Evolutionary conservation across 2,797 vertebrate genomes (phyloP).

Genomic region (Gastrophryne carolinensis): DNA sequence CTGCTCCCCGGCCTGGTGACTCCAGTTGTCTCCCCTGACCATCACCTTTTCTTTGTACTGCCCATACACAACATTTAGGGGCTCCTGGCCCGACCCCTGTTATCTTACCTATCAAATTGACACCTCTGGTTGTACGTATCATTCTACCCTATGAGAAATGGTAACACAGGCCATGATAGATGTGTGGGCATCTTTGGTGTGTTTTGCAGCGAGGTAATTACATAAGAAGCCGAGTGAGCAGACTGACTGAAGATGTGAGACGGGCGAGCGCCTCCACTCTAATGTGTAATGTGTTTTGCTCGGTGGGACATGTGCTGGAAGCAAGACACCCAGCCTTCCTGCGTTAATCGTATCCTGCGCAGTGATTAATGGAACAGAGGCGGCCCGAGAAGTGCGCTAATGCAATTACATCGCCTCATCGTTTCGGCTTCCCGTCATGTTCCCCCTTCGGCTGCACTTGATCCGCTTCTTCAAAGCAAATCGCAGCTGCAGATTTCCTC

Average conservation of each 20-base stretch:
- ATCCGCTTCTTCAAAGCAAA: slow-evolving; percentile 14
- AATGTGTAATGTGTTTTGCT: slow-evolving; percentile 22
- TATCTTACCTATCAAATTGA: too few relatives aligned
- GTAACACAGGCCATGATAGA: too few relatives aligned
- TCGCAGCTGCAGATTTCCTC: neutral
- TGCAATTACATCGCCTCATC: slow-evolving; percentile 35
- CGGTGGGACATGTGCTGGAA: slow-evolving; percentile 9
- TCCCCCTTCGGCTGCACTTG: neutral
- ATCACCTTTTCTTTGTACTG: too few relatives aligned
- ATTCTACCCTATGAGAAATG: too few relatives aligned
- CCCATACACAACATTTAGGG: too few relatives aligned
- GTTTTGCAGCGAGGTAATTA: neutral
- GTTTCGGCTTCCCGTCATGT: slow-evolving; percentile 6
- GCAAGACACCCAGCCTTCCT: slow-evolving; percentile 26
- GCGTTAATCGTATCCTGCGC: slow-evolving; percentile 29
- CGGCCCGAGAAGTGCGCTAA: slow-evolving; percentile 18
- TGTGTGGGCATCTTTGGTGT: too few relatives aligned
- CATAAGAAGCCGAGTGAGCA: neutral
- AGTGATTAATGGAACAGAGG: slow-evolving; percentile 38
- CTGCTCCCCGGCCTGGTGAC: too few relatives aligned
- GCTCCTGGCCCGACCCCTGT: too few relatives aligned
- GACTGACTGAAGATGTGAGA: too few relatives aligned
- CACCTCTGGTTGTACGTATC: too few relatives aligned
- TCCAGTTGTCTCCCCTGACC: too few relatives aligned
- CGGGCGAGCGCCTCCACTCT: neutral